A percentile compares a stretch with the other conserved stretches of the same genome.
Conservation (phyloP, 2,113 vertebrate genomes). For the Onychostoma macrolepis region DNA sequence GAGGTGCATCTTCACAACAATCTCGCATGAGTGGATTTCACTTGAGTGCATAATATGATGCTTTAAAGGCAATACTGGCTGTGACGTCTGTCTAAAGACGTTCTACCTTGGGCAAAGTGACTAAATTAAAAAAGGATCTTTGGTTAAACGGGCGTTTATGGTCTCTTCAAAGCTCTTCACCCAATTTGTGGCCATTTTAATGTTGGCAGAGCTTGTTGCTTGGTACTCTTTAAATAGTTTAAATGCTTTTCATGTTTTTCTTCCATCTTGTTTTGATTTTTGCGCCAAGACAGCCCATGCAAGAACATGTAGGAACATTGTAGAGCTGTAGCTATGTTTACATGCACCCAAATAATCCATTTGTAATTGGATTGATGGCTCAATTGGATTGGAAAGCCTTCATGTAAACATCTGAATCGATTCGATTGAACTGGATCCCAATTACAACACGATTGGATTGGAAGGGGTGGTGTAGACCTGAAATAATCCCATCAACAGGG, state of each 20-base stretch:
- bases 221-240: neutral
- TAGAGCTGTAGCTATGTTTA: neutral
- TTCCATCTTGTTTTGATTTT: neutral
- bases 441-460: neutral
- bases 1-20: conserved; percentile 44
- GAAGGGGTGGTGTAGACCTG: neutral
- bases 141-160: neutral
- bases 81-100: conserved; percentile 49
- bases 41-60: conserved; percentile 72
- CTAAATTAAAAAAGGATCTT: neutral
- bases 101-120: neutral
- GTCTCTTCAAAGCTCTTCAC: neutral
- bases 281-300: neutral
- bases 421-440: neutral
- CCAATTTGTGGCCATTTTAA: neutral
- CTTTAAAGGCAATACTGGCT: conserved; percentile 57
- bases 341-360: neutral
- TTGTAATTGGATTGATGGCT: neutral
- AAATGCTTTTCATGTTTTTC: neutral
- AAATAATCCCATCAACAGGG: neutral
- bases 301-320: neutral
- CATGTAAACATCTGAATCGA: neutral
- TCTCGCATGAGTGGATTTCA: conserved; percentile 36
- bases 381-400: neutral
- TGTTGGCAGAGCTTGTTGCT: neutral